A percentile compares a stretch with the other conserved stretches of the same genome.
Conservation (phyloP, 2,113 vertebrate genomes). For the Ctenodactylus gundi region DNA sequence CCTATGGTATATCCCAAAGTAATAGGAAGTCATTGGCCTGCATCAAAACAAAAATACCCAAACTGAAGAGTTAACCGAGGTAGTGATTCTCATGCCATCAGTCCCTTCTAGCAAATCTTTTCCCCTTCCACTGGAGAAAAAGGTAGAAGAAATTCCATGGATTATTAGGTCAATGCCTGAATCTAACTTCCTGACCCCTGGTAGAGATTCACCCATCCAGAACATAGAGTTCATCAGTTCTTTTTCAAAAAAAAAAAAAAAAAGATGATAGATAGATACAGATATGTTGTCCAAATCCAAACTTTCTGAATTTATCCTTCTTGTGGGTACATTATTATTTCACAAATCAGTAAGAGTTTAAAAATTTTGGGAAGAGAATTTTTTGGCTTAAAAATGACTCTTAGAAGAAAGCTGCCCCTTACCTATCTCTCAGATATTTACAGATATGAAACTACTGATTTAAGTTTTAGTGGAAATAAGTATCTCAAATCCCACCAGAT, state of each 20-base stretch:
- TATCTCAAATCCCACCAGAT: constrained; percentile 18
- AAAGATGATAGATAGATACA: too few species aligned
- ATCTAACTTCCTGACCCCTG: not conserved
- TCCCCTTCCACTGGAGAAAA: not conserved
- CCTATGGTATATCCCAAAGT: not conserved
- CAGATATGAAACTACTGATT: constrained; percentile 36
- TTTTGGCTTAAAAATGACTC: constrained; percentile 20
- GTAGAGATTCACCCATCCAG: constrained; percentile 29
- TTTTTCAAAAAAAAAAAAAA: not conserved
- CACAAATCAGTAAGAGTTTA: not conserved
- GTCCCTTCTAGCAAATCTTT: not conserved
- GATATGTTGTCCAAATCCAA: not conserved
- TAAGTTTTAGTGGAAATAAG: constrained; percentile 29
- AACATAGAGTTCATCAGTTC: not conserved
- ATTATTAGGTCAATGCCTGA: not conserved
- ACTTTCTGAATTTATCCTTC: constrained; percentile 6
- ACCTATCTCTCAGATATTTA: not conserved
- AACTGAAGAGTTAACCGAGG: not conserved
- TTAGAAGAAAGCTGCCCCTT: not conserved
- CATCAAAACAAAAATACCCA: not conserved
- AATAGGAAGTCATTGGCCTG: not conserved
- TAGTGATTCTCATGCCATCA: not conserved
- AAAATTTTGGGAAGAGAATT: constrained; percentile 10
- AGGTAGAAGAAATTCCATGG: not conserved
- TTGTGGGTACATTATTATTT: not conserved